Evolutionary conservation across 2,113 vertebrate genomes (phyloP), one percentile per base, ranked within the genome.

Genomic region (Pelusios castaneus): DNA sequence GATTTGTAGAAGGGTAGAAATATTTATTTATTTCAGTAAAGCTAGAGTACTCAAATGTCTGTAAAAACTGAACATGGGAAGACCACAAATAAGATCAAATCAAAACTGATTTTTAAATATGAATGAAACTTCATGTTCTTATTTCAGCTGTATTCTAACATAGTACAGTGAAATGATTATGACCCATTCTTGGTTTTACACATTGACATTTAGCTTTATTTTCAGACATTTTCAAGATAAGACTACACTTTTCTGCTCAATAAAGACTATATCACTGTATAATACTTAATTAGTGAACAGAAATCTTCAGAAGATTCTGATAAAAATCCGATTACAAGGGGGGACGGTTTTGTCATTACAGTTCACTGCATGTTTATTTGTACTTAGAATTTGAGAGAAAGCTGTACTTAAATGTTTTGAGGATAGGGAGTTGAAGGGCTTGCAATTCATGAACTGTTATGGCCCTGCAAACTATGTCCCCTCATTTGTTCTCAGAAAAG

Each of bases 231-330:
- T 90, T 45, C 17, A 51, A 82, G 24, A 3, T 43, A 75, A 75
- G 8, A 19, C 60, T 7, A 2, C 3, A 4, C 21, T 73, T 77
- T n/a, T 43, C 0, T 56, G 73, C 2, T 49, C 43, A 47, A 0
- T 25, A 21, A 88, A 76, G 4, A 1, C 6, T 83, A 11, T 47
- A 24, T 80, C 24, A 70, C 79, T 70, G 10, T 21, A 1, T 7
- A 82, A 85, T 80, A 47, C n/a, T 80, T 5, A 87, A 47, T 38
- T 3, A 34, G 1, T 22, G 2, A 22, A 27, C 11, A 1, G 1
- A 84, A 1, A 8, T 5, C n/a, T 89, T 87, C 54, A 77, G 9
- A 70, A 24, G 60, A 17, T 85, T 17, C 54, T 12, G 67, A 31
- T 5, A n/a, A 27, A 3, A 87, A 41, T 89, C 76, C 51, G 10